Percentiles rank a stretch among this genome's conserved stretches.
Evolutionary conservation across 1,140 invertebrate genomes (phyloP).

Genomic region (Caenorhabditis elegans): DNA sequence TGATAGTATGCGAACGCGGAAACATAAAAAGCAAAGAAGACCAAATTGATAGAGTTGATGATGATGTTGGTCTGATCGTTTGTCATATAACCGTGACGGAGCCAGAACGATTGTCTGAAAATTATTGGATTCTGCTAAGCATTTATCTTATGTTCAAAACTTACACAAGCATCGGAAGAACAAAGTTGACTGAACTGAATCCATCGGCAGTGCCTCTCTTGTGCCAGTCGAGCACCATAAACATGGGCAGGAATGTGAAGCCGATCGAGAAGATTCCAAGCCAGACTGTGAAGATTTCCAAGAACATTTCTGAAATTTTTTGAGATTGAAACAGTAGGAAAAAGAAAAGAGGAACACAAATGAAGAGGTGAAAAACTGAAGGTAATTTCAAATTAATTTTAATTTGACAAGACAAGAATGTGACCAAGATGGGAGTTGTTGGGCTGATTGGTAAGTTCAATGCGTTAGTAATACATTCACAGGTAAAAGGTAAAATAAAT

Average conservation of each 20-base stretch:
- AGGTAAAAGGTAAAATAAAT: neutral
- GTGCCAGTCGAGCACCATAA: constrained; percentile 53
- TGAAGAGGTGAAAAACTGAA: neutral
- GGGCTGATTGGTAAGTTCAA: no score
- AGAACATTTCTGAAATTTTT: constrained; percentile 49
- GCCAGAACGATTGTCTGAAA: constrained; percentile 58
- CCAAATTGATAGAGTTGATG: constrained; percentile 59
- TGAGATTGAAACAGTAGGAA: neutral
- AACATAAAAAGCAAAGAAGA: constrained; percentile 60
- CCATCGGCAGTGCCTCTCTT: constrained; percentile 62
- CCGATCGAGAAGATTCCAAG: constrained; percentile 60
- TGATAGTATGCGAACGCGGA: constrained; percentile 63
- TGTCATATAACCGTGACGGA: constrained; percentile 59
- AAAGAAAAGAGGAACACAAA: neutral
- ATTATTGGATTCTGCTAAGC: neutral
- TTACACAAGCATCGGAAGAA: constrained; percentile 63
- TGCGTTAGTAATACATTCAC: no score
- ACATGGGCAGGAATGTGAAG: constrained; percentile 65
- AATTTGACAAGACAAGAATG: constrained; percentile 5
- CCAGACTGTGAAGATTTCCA: constrained; percentile 61
- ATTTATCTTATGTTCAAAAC: constrained; percentile 29
- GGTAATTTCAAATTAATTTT: neutral
- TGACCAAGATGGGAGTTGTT: neutral
- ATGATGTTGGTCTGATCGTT: constrained; percentile 61
- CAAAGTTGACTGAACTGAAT: constrained; percentile 65